phyloP scores from a whole-genome alignment of 2,113 vertebrate genomes.

The Apodemus sylvaticus region DNA sequence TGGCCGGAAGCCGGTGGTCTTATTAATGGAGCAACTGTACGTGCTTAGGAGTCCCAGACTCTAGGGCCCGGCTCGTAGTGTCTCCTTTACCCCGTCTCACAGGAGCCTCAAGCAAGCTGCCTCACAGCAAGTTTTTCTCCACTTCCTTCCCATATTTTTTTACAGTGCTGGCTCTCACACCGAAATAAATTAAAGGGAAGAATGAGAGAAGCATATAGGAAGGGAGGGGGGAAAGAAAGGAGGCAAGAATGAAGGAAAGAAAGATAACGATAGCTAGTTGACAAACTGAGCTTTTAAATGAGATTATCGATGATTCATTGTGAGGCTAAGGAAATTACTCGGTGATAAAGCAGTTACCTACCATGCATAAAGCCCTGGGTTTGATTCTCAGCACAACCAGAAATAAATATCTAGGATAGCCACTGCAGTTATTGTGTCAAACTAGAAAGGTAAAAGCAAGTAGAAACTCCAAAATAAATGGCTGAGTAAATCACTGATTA shows the following conservation, averaged over 20 bases:
- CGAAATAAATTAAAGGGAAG: too few relatives aligned
- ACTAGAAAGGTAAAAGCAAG: background rate
- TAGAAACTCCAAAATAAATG: conserved; percentile 40
- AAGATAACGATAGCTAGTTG: background rate
- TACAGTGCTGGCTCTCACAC: background rate
- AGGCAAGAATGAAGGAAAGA: background rate
- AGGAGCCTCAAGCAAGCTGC: background rate
- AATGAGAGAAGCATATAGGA: background rate
- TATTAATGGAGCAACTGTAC: background rate
- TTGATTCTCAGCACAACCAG: background rate
- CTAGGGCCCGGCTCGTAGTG: background rate
- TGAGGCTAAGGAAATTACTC: too few relatives aligned
- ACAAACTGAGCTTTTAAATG: background rate
- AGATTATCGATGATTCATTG: background rate
- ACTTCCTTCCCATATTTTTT: background rate
- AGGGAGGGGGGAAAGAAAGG: background rate
- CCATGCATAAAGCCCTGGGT: background rate
- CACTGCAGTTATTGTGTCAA: background rate
- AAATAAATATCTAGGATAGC: background rate
- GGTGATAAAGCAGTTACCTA: background rate
- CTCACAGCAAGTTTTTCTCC: too few relatives aligned
- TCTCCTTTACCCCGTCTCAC: background rate
- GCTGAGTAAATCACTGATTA: conserved; percentile 12
- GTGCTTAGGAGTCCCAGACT: background rate
- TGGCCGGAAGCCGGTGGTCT: conserved; percentile 31